Evolutionary conservation across 2,888 invertebrate species (phyloP), one percentile per base, ranked within the genome.

Genomic region (Andrena fulva): DNA sequence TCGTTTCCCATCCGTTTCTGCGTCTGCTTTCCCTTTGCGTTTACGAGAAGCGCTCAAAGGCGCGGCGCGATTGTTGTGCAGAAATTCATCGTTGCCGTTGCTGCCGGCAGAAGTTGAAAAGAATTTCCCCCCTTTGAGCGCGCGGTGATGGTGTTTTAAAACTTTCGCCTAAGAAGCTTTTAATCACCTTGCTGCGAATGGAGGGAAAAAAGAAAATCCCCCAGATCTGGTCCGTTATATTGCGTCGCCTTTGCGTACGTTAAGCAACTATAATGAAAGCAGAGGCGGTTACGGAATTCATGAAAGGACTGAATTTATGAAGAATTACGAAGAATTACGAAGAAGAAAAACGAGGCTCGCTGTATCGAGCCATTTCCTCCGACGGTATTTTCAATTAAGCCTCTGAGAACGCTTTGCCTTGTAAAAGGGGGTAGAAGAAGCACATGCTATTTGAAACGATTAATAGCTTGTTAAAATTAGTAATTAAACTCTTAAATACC

Each of bases 151-250:
- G 54, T 50, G 63, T 62, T 79, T 80, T n/a, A 35, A 72, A 80
- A 68, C 27, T 80, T 80, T 54, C 56, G 35, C 56, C 67, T 68
- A 72, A 80, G 80, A 72, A 80, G 80, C 80, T 80, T 80, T 80
- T 80, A 80, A 80, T 80, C 80, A 80, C 50, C 62, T 72, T 63
- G 72, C 63, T 72, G 67, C 12, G 48, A 56, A 80, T 72, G 50
- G 42, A 27, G 24, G 20, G 2, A 10, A 12, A 52, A 33, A 48
- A 16, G 33, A 24, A 24, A 4, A 59, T n/a, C 4, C 20, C 20
- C 24, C 31, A 64, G 50, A 66, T 52, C 66, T 42, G 12, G 52
- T 4, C 16, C 31, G 67, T 72, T 54, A 42, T 71, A 66, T 79
- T 68, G 72, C 72, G 62, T 63, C 67, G 62, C 33, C 20, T 54